Evolutionary conservation across 2,113 vertebrate species (phyloP), one percentile per base, ranked within the genome.

Genomic region (Carollia perspicillata): DNA sequence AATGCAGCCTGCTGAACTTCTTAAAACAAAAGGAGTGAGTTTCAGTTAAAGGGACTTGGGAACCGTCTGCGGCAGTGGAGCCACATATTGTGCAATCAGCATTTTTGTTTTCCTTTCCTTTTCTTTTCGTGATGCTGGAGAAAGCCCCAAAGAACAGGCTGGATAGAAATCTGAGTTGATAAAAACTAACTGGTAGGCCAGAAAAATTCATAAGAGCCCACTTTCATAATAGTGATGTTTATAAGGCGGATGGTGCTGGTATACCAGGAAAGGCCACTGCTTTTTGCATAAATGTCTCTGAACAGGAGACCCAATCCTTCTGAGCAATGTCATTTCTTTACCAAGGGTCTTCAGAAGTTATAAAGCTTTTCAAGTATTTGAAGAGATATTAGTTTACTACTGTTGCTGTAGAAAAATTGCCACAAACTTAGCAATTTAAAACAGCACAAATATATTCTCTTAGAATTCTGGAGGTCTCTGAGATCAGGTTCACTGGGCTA

Each of bases 11-110:
- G 77, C 60, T 69, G 77, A 94, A 95, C 66, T 93, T 95, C 93
- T 91, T 93, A 95, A 92, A 97, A 97, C 75, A 97, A 97, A 96
- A 95, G 92, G 93, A 88, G 28, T 85, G 88, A 91, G 83, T 86
- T 96, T 83, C 74, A 83, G 60, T 94, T 74, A 49, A 69, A 89
- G 77, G 68, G 65, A 75, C 53, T 89, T 93, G 51, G 51, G 33
- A 88, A 84, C n/a, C 42, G 17, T 44, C 80, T 74, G 51, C 5
- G 84, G 86, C 26, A 78, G 35, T 47, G 40, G 66, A 81, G 18
- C 28, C 42, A 42, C 33, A 4, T 40, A 66, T 65, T 20, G 11
- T 30, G 6, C 8, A 3, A 22, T 69, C 3, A 28, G 14, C 53
- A 37, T 69, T 86, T 94, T 89, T 74, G 30, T 89, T 93, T 63